Conservation (phyloP, 1,140 invertebrate genomes). For the Drosophila subobscura region DNA sequence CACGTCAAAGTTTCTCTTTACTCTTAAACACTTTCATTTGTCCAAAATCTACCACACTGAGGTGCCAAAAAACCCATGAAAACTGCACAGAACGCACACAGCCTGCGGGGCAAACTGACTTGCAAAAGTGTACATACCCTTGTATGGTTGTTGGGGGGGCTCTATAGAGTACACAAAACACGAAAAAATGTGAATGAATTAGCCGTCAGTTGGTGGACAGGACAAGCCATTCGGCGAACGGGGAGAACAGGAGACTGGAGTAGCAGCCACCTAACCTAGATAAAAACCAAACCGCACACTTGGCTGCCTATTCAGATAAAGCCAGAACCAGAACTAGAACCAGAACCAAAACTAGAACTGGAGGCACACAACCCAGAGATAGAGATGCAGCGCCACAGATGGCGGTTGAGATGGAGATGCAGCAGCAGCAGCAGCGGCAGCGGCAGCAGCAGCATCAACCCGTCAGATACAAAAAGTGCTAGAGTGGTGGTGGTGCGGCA, state of each 20-base stretch:
- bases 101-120: no score
- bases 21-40: no score
- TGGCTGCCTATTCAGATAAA: slow-evolving; percentile 67
- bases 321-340: slow-evolving; percentile 30
- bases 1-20: no score
- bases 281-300: slow-evolving; percentile 74
- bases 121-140: neutral
- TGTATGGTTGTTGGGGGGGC: no score
- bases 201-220: slow-evolving; percentile 56
- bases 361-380: no score
- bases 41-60: no score
- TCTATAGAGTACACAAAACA: slow-evolving; percentile 24
- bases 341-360: slow-evolving; percentile 21
- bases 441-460: no score
- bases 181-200: slow-evolving; percentile 70
- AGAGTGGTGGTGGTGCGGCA: neutral
- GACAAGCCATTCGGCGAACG: slow-evolving; percentile 42
- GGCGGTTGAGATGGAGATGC: no score
- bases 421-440: no score
- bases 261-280: slow-evolving; percentile 60
- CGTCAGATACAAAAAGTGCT: neutral
- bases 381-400: neutral
- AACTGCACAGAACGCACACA: no score
- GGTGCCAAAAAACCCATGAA: no score
- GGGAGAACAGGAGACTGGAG: slow-evolving; percentile 23